A percentile compares a stretch with the other conserved stretches of the same genome.
These are phyloP conservation scores for Pachyseris speciosa DNA, from an alignment of 64 coral and sea anemone species.

Conservation along the genomic window DNA sequence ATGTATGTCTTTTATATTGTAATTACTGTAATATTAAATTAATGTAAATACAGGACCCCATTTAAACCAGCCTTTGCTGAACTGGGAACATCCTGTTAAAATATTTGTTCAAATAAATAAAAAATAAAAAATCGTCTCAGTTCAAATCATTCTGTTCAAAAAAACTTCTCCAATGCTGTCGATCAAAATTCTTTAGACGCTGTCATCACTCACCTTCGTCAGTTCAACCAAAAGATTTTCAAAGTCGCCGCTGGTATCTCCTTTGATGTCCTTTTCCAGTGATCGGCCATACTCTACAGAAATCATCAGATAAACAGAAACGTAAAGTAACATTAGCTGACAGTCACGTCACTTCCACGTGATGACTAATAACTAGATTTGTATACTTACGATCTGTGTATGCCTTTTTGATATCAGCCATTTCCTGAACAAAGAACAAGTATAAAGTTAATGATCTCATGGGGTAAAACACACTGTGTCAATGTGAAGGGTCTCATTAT, in stretches of 20 bases:
- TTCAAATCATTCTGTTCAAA: too few species aligned
- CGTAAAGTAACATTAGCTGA: background rate
- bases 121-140: too few species aligned
- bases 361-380: background rate
- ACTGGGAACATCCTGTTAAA: too few species aligned
- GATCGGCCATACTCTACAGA: constrained; percentile 61
- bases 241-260: constrained; percentile 90
- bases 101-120: too few species aligned
- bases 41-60: too few species aligned
- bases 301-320: background rate
- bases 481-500: background rate
- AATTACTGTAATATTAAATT: too few species aligned
- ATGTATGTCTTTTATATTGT: too few species aligned
- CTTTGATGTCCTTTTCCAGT: constrained; percentile 63
- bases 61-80: too few species aligned
- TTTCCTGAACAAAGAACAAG: constrained; percentile 28
- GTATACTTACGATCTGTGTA: constrained; percentile 42
- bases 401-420: constrained; percentile 50
- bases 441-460: background rate
- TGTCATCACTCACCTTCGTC: constrained; percentile 40
- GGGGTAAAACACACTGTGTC: background rate
- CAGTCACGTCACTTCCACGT: too few species aligned
- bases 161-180: too few species aligned
- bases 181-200: too few species aligned
- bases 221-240: constrained; percentile 71